Base-by-base conservation (phyloP, 2,797 vertebrate genomes). In the Pterois miles region DNA sequence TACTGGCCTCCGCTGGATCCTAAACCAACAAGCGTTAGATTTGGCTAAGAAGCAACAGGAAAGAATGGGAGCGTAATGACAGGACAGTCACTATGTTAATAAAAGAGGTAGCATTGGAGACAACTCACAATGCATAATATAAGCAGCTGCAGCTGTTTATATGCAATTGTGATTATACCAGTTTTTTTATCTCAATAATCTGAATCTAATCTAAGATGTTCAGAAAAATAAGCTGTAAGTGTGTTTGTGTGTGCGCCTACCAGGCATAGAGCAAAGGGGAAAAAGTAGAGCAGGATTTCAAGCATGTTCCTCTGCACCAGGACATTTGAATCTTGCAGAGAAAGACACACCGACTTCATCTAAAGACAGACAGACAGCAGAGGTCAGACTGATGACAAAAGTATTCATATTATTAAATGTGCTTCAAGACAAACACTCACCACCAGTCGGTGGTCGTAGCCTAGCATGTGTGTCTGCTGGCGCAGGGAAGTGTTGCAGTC, bases 261-360 rank as follows among this genome's bases (percentile, higher is more conserved):
- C 96, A 98, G 86, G 80, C 95, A 96, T 65, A 94, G 91, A 46
- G 94, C 96, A 71, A 99, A 96, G 0, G 98, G 97, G 88, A 99
- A 99, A 91, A 98, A 99, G 94, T 96, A 97, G 33, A 99, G 96
- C 40, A 98, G 95, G 52, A 98, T 96, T 90, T 99, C 98, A 71
- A 99, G 92, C 69, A 95, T 98, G 89, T 99, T 99, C 84, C 98
- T 97, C 80, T 99, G 98, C 74, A 99, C 98, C 64, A 99, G 95
- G 59, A 98, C 96, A 70, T 99, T 99, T n/a, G 96, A 94, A 89
- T 99, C 98, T 95, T 98, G 91, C 53, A 99, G 95, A 0, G 96
- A 96, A 2, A 96, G 94, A 77, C 97, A 96, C 40, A 98, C 84
- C 4, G 98, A 95, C 66, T 96, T 99, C 6, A 98, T 91, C 98